Evolutionary conservation across 2,113 vertebrate species (phyloP), one percentile per base, ranked within the genome.

Genomic region (Lampris incognitus): DNA sequence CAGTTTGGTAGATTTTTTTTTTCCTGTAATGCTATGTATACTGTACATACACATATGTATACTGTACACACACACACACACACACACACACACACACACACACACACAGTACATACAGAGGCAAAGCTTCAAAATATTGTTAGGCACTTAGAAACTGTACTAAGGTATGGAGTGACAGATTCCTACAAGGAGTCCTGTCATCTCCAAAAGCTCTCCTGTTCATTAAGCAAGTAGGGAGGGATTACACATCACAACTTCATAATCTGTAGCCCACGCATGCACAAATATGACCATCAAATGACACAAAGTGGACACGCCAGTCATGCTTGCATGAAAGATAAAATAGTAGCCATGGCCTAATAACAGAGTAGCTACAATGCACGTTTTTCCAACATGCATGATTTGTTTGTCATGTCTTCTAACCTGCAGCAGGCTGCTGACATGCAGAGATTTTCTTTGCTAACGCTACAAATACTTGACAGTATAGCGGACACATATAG

Each of bases 101-200:
- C 67, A 66, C 57, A 41, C 38, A 55, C 44, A 67, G 70, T 42
- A n/a, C 9, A 3, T 46, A 55, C 54, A 24, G 71, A 13, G 44
- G 64, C 24, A 39, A 48, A 42, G 62, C 13, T 11, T 10, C 7
- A 6, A 67, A 69, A 56, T 51, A 0, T 24, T 51, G 48, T 44
- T 1, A n/a, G 52, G 64, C 46, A 56, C 52, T 48, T 49, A 37
- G 49, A 78, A 68, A 72, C 48, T 64, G 39, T 44, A 64, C 50
- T 41, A 51, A 42, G 56, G 48, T 52, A 50, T 8, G 13, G 50
- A 48, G 64, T 71, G 74, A 63, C 66, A 59, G 63, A 57, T 52
- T 60, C 78, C 81, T 1, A 6, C 81, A 63, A 72, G 38, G 66
- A 84, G 65, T 40, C 66, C 56, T 39, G 69, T 80, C 74, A 80